Percentiles rank a stretch among this genome's conserved stretches.
phyloP scores from a whole-genome alignment of 2,113 vertebrate genomes.

The Telmatochromis sp. region DNA sequence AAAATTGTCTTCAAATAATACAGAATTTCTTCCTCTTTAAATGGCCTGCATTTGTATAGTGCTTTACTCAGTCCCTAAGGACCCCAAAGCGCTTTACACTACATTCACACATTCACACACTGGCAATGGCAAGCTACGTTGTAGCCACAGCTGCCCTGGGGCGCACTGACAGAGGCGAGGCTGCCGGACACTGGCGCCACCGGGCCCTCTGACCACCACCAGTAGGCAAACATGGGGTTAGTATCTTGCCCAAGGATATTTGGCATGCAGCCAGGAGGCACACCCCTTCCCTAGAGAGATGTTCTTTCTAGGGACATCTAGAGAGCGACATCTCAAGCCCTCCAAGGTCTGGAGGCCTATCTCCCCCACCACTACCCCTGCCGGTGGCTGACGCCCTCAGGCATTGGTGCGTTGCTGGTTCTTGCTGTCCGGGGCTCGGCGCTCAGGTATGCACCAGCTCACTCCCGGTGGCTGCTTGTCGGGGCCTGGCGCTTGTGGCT shows the following conservation, averaged over 20 bases:
- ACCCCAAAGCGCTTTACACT: no score
- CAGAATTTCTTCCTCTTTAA: not conserved
- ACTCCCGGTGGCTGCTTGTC: not conserved
- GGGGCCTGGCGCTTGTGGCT: no score
- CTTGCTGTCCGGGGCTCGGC: not conserved
- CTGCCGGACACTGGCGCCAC: no score
- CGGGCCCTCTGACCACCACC: no score
- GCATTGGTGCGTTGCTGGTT: not conserved
- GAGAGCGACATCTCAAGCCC: not conserved
- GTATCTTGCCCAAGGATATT: no score
- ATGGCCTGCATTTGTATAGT: rapidly evolving
- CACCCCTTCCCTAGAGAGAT: not conserved
- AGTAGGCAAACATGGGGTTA: no score
- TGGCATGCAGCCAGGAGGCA: no score
- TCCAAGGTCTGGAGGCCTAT: not conserved
- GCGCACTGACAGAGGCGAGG: no score
- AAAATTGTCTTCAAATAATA: not conserved
- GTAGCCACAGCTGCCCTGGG: no score
- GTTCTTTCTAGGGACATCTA: not conserved
- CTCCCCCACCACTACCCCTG: not conserved
- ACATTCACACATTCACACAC: no score
- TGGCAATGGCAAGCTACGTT: no score
- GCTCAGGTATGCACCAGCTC: not conserved
- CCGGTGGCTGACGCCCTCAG: not conserved
- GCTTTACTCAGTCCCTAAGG: no score